Base-by-base conservation (phyloP, 2,113 vertebrate genomes). In the Probosciger aterrimus region DNA sequence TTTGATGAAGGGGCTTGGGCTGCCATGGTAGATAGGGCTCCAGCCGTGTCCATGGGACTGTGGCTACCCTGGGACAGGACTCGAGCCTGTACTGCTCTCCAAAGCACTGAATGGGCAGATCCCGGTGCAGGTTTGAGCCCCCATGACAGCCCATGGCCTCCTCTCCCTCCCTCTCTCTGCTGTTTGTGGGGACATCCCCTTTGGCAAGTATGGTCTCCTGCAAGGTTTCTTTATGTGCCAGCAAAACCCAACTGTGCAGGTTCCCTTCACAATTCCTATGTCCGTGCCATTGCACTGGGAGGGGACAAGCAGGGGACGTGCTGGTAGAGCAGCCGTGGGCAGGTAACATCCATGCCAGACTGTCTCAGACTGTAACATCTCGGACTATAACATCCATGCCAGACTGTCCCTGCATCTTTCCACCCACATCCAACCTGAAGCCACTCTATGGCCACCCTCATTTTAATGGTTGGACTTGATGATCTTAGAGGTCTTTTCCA, bases 321-420 rank as follows among this genome's bases (percentile, higher is more conserved):
- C 59, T 49, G 52, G 5, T 17, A 39, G 59, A 77, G 33, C 55
- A 62, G 14, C 55, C 46, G 14, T 0, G 10, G 82, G 4, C 64
- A 80, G 9, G 19, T 57, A 8, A 33, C 47, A 55, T 22, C 82
- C 18, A 3, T 47, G n/a, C 50, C 3, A 0, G 28, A 18, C 17
- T 8, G 33, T 12, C n/a, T 41, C 41, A 14, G 41, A 41, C 41
- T 41, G 41, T 11, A 41, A 41, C 41, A 41, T 41, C 41, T 41
- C 41, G 14, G 41, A 41, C 41, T 41, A 17, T 57, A 8, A 33
- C 43, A 55, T 22, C 82, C 18, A 3, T 47, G n/a, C 50, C 3
- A 0, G 28, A 18, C 17, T 8, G 33, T 12, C n/a, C 9, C 43
- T 4, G 5, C 0, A 0, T 3, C 28, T 75, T 88, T 19, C 59